Evolutionary conservation across 2,113 vertebrate genomes (phyloP).

Genomic region (Pachycephala philippinensis): DNA sequence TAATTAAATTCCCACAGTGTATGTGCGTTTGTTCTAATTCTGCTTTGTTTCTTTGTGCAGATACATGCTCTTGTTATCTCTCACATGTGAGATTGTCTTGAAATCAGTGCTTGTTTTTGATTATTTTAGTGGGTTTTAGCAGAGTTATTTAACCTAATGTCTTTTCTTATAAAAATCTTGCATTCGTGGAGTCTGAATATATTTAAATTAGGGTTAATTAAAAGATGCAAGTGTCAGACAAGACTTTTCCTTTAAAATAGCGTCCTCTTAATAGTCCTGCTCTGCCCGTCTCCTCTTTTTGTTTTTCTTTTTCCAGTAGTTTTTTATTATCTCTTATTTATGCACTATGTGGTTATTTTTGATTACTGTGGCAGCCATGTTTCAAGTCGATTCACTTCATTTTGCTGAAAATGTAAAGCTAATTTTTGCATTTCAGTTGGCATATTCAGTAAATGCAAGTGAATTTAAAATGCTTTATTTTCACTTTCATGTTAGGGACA

Average conservation of each 20-base stretch:
- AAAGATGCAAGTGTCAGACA: neutral
- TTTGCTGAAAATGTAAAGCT: neutral
- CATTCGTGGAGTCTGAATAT: neutral
- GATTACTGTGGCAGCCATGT: neutral
- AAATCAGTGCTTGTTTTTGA: neutral
- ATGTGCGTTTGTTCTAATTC: neutral
- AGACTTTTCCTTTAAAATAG: neutral
- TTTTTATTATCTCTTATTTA: neutral
- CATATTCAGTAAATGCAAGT: neutral
- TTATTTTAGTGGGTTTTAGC: neutral
- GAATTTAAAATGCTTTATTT: neutral
- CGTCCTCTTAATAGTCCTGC: neutral
- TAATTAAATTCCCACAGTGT: neutral
- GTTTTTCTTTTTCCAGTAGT: neutral
- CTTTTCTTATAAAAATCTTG: neutral
- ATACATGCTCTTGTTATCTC: neutral
- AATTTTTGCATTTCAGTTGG: neutral
- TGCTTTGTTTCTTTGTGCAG: neutral
- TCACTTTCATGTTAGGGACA: neutral
- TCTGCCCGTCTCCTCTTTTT: neutral
- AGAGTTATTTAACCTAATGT: neutral
- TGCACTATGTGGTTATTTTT: neutral
- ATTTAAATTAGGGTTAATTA: neutral
- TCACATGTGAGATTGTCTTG: neutral
- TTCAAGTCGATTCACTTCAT: neutral